Evolutionary conservation across 1,140 invertebrate genomes (phyloP).

Genomic region (Sogatella furcifera): DNA sequence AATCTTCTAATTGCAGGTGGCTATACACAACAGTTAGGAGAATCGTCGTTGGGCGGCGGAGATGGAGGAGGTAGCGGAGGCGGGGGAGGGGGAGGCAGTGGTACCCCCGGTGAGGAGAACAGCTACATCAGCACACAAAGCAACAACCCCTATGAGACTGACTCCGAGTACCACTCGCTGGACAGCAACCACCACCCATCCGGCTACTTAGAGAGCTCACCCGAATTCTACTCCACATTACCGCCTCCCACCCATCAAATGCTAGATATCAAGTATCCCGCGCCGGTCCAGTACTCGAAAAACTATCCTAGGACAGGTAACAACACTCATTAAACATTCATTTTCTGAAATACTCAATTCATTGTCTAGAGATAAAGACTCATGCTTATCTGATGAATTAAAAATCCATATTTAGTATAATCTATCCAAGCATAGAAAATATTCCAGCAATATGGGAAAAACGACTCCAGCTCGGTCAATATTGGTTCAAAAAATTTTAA

Average conservation of each 20-base stretch:
- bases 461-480: no score
- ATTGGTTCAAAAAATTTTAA: no score
- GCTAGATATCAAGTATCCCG: conserved; percentile 53
- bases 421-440: no score
- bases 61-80: conserved; percentile 4
- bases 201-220: conserved; percentile 51
- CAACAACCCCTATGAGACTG: conserved; percentile 39
- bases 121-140: conserved; percentile 7
- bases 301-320: conserved; percentile 50
- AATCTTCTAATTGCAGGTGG: conserved; percentile 14
- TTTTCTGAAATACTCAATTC: no score
- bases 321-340: conserved; percentile 16
- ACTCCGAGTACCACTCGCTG: conserved; percentile 58
- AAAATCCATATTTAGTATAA: no score
- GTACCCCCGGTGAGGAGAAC: conserved; percentile 13
- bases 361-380: no score
- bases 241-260: conserved; percentile 39
- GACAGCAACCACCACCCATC: conserved; percentile 42
- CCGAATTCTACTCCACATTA: conserved; percentile 56
- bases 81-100: conserved; percentile 12
- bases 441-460: no score
- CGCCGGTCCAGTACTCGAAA: conserved; percentile 46
- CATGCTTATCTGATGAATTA: no score
- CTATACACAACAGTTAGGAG: conserved; percentile 12
- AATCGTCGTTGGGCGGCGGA: neutral